Evolutionary conservation across 1,140 invertebrate genomes (phyloP).

Genomic region (Tetramorium alpestre): DNA sequence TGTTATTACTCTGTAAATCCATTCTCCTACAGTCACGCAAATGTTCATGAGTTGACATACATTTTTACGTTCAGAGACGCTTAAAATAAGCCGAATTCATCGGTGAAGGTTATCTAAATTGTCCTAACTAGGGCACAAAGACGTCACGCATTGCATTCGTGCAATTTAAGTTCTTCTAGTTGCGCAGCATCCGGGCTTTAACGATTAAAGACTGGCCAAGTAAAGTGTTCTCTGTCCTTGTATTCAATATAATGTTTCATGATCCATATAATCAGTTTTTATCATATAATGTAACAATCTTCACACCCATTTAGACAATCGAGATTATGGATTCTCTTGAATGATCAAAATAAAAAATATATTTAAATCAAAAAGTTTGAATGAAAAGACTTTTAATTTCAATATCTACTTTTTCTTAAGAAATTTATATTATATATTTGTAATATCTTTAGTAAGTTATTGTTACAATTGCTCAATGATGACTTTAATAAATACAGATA

Average conservation of each 20-base stretch:
- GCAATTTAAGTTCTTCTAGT: slow-evolving; percentile 49
- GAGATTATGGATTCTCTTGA: not conserved
- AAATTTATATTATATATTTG: not conserved
- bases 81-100: slow-evolving; percentile 41
- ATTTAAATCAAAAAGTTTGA: not conserved
- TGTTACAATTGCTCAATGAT: not conserved
- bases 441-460: not conserved
- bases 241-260: not conserved
- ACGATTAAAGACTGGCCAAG: slow-evolving; percentile 36
- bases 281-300: not conserved
- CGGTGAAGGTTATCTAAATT: slow-evolving; percentile 66
- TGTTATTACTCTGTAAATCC: not conserved
- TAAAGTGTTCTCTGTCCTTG: not conserved
- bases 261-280: not conserved
- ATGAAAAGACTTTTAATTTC: not conserved
- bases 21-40: too few species aligned
- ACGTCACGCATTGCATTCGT: slow-evolving; percentile 65
- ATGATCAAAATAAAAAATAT: not conserved
- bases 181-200: slow-evolving; percentile 56
- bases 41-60: not conserved
- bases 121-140: slow-evolving; percentile 75
- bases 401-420: not conserved
- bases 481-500: too few species aligned
- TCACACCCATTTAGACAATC: not conserved
- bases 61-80: slow-evolving; percentile 4